Conservation (phyloP, 2,888 invertebrate genomes). For the Rhorus exstirpatorius region DNA sequence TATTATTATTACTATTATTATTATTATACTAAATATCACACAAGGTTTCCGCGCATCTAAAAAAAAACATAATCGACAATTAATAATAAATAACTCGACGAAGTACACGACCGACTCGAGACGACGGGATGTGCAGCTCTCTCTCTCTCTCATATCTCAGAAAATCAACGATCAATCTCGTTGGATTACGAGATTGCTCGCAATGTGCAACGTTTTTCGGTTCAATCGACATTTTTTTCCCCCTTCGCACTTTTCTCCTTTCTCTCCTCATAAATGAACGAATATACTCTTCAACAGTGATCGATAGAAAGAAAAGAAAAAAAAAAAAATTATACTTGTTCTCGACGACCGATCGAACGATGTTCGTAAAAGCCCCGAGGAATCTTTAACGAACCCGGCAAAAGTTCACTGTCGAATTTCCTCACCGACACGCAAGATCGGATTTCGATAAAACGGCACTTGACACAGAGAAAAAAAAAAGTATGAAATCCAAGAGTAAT, state of each 20-base stretch:
- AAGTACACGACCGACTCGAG: conserved; percentile 54
- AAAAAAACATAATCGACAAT: conserved; percentile 52
- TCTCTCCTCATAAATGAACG: conserved; percentile 41
- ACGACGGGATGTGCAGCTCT: conserved; percentile 42
- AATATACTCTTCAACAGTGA: conserved; percentile 46
- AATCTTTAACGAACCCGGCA: conserved; percentile 48
- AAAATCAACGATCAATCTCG: conserved; percentile 41
- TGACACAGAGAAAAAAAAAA: conserved; percentile 7
- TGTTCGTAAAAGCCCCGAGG: conserved; percentile 8
- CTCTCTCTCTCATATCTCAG: conserved; percentile 31
- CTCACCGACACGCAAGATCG: conserved; percentile 24
- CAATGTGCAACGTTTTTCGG: conserved; percentile 24
- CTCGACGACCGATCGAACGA: conserved; percentile 26
- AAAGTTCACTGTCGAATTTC: too few species aligned
- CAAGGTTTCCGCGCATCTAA: conserved; percentile 73
- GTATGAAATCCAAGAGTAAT: not conserved
- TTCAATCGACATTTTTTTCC: conserved; percentile 16
- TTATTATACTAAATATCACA: conserved; percentile 81
- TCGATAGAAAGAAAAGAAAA: too few species aligned
- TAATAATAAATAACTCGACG: conserved; percentile 67
- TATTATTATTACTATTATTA: too few species aligned
- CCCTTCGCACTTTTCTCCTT: not conserved
- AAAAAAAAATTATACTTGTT: too few species aligned
- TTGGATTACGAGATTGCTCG: conserved; percentile 16
- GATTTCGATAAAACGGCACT: conserved; percentile 38